Conservation (phyloP, 2,797 vertebrate species). For the Sebastes itinus region DNA sequence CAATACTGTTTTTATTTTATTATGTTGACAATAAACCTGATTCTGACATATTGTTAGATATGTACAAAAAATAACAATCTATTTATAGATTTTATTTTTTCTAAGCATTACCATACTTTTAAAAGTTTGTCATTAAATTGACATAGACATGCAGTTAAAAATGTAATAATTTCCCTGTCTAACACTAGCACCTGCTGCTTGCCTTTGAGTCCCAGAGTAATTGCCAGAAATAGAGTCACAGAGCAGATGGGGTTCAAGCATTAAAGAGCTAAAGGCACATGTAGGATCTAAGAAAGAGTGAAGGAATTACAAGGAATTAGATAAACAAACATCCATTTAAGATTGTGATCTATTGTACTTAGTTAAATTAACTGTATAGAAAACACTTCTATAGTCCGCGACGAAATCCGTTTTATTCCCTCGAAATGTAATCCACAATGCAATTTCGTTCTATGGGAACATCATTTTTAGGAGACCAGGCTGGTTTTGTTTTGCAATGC, state of each 20-base stretch:
- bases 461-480: too few relatives aligned
- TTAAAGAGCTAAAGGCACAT: neutral
- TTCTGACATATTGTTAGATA: neutral
- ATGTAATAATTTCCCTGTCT: too few relatives aligned
- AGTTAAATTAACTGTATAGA: neutral
- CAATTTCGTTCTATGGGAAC: too few relatives aligned
- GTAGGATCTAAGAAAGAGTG: neutral
- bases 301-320: neutral
- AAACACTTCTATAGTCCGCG: neutral
- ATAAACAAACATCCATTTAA: too few relatives aligned
- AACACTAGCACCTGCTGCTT: too few relatives aligned
- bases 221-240: neutral
- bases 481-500: neutral
- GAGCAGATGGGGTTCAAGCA: neutral
- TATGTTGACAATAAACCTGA: neutral
- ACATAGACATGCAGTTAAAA: neutral
- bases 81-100: neutral
- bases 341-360: too few relatives aligned
- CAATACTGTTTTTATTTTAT: too few relatives aligned
- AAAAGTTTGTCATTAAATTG: neutral
- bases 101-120: neutral
- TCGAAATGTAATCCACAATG: too few relatives aligned
- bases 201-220: neutral
- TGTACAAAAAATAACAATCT: neutral
- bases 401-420: too few relatives aligned